Base-by-base conservation (phyloP, 1,140 invertebrate genomes). In the Drosophila ohnishii region DNA sequence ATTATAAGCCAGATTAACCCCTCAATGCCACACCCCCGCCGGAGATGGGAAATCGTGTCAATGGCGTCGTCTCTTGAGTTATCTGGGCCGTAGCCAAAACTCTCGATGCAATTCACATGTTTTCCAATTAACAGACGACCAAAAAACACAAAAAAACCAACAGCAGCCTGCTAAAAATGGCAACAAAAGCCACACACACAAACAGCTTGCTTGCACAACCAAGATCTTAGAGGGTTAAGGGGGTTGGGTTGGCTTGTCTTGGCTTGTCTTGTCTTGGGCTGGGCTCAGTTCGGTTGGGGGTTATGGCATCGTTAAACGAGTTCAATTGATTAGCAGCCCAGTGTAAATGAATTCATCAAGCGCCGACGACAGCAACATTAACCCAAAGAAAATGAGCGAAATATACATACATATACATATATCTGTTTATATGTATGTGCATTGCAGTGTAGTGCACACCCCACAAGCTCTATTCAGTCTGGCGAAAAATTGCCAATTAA, bases 311-410 rank as follows among this genome's bases (percentile, higher is more conserved):
- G 73, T 60, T 59, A 48, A 86, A 87, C 69, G 76, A 80, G 84
- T 88, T 84, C 83, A 84, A 83, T 87, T 87, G 83, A 87, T 87
- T 87, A 87, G 84, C 83, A 87, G 59, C 35, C 50, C 59, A 63
- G 83, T 84, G 83, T 88, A 79, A 87, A 87, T 87, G 83, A 83
- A 69, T 84, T 80, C 62, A 84, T 84, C 81, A 84, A 79, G 66
- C 75, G 35, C 5, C 65, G 65, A 65, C 35, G 55, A 42, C 74
- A 22, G 28, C 57, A 55, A 28, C 62, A 69, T 51, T 69, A 70
- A 39, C 65, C 50, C 69, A 13, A 71, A 72, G 35, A 58, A 32
- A 48, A 40, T 55, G 40, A 56, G 32, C 22, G 11, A 34, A 45
- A 39, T 14, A 28, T n/a, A 13, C 5, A 34, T 2, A 51, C 2